A percentile compares a stretch with the other conserved stretches of the same genome.
Conservation (phyloP, 2,888 invertebrate genomes). For the Coleophora flavipennella region DNA sequence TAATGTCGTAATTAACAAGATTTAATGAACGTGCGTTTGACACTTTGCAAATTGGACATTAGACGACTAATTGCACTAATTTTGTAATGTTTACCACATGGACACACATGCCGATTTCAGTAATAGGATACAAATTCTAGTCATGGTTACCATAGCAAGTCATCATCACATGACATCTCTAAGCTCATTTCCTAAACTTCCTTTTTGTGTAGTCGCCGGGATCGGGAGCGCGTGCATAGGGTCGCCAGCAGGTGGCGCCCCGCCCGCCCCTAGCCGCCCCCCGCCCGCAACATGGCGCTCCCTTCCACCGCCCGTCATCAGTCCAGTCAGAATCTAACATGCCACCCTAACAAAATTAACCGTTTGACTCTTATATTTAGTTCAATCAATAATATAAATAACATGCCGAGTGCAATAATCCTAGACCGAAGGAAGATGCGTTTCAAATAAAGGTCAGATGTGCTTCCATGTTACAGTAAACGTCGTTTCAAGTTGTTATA, state of each 20-base stretch:
- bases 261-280: conserved; percentile 17
- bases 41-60: too few species aligned
- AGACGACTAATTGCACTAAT: too few species aligned
- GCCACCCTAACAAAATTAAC: conserved; percentile 28
- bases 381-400: conserved; percentile 1
- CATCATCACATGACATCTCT: too few species aligned
- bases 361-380: conserved; percentile 16
- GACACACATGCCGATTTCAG: too few species aligned
- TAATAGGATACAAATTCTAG: too few species aligned
- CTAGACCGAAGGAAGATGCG: conserved; percentile 19
- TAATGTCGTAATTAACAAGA: too few species aligned
- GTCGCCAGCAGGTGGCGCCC: conserved; percentile 42
- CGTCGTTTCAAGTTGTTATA: not conserved
- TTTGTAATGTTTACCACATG: too few species aligned
- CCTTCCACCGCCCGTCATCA: conserved; percentile 9
- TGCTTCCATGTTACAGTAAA: conserved; percentile 3
- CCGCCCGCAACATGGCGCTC: conserved; percentile 31
- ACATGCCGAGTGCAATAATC: conserved; percentile 3
- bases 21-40: too few species aligned
- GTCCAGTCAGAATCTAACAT: conserved; percentile 15
- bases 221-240: not conserved
- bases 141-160: too few species aligned
- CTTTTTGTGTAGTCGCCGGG: too few species aligned
- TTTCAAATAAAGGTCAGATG: conserved; percentile 26
- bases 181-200: too few species aligned